Conservation (phyloP, 2,888 invertebrate species). For the Agriopis marginaria region DNA sequence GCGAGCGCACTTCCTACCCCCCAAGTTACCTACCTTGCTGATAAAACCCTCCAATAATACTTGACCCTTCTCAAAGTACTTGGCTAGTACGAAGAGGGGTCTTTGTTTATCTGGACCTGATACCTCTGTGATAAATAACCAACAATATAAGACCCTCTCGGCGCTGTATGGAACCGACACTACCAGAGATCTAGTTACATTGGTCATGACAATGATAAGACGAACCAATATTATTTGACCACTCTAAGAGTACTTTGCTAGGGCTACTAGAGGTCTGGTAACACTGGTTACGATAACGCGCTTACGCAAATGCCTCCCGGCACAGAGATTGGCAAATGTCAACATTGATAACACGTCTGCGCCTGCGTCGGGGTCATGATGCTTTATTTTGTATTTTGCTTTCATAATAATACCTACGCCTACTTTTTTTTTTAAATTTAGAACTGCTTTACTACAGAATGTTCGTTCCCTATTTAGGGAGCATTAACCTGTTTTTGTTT, state of each 20-base stretch:
- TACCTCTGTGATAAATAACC: slow-evolving; percentile 4
- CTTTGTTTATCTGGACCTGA: slow-evolving; percentile 42
- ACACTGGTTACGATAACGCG: slow-evolving; percentile 55
- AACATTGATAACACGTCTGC: slow-evolving; percentile 76
- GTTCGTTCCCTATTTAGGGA: not conserved
- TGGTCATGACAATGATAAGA: slow-evolving; percentile 38
- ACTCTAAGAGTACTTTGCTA: not conserved
- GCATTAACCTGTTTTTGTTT: not conserved
- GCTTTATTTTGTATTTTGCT: slow-evolving; percentile 59
- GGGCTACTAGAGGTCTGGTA: not conserved
- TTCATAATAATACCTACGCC: slow-evolving; percentile 43
- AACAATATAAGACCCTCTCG: not conserved
- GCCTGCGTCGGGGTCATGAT: slow-evolving; percentile 66
- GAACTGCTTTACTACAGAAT: not conserved
- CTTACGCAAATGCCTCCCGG: slow-evolving; percentile 82
- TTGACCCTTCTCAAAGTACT: slow-evolving; percentile 50
- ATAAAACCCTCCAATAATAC: slow-evolving; percentile 61
- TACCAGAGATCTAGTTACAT: not conserved
- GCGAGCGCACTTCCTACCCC: slow-evolving; percentile 57
- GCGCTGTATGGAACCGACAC: slow-evolving; percentile 49
- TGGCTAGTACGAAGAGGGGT: slow-evolving; percentile 37
- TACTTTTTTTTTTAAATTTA: not conserved
- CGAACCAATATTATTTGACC: not conserved
- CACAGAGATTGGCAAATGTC: slow-evolving; percentile 74
- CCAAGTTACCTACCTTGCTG: slow-evolving; percentile 71